Percentiles rank a stretch among this genome's conserved stretches.
Conservation (phyloP, 2,797 vertebrate species). For the Coregonus suidteri region DNA sequence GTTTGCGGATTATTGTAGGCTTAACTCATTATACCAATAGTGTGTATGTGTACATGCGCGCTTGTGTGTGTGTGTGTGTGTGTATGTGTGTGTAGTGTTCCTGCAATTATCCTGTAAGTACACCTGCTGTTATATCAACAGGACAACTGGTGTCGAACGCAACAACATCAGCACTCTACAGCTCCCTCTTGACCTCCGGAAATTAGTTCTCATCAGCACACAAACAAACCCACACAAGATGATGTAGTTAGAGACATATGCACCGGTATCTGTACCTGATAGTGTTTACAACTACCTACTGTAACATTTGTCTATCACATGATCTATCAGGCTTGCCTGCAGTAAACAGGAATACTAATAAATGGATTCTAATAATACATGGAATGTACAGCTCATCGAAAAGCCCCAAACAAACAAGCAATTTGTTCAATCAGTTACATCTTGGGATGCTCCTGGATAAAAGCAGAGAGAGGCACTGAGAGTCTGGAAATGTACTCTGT, state of each 20-base stretch:
- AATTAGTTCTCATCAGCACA: neutral
- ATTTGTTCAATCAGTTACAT: neutral
- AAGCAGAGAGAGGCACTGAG: conserved; percentile 11
- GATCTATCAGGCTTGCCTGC: too few relatives aligned
- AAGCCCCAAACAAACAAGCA: neutral
- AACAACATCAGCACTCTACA: neutral
- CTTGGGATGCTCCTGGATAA: neutral
- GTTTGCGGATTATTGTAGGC: too few relatives aligned
- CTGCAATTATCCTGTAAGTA: neutral
- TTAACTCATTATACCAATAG: neutral
- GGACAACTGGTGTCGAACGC: neutral
- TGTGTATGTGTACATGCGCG: neutral
- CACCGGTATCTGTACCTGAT: neutral
- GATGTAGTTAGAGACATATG: neutral
- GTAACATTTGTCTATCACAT: neutral
- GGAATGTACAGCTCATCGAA: neutral
- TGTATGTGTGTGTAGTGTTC: neutral
- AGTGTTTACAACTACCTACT: neutral
- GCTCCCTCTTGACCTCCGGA: neutral
- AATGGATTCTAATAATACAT: neutral
- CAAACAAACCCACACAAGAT: neutral
- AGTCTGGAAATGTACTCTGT: neutral
- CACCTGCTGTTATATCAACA: conserved; percentile 3
- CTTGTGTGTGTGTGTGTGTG: neutral
- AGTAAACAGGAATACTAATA: too few relatives aligned